Base-by-base conservation (phyloP, 2,888 invertebrate species). In the Pemphredon lugubris region DNA sequence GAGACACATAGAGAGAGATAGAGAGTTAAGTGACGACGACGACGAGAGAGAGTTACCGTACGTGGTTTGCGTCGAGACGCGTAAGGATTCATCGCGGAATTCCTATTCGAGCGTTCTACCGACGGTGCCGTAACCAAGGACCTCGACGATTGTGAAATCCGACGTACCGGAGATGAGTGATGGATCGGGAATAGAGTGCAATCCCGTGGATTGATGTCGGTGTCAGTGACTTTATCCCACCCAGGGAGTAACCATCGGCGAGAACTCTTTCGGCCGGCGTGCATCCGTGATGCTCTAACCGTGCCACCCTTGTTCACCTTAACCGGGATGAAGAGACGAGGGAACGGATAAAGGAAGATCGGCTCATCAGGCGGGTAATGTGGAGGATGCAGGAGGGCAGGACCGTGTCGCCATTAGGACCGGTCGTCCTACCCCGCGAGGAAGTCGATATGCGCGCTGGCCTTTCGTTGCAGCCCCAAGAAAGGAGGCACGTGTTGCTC, bases 381-480 rank as follows among this genome's bases (percentile, higher is more conserved):
- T 87, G 85, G 87, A 88, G 84, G 73, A 88, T 87, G 88, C 88
- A 87, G 73, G 87, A 88, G 66, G 77, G 85, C 51, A 82, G 69
- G 76, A 77, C 64, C 75, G 81, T 75, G 76, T 86, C 84, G 77
- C 86, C 83, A 53, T 75, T 82, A 75, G 88, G 83, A 70, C 85
- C 80, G 79, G 83, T 83, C 73, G 84, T 66, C 74, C 73, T 64
- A 59, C 82, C 59, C 65, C 53, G 80, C 54, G 86, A 85, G 48
- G 86, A 86, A 61, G 63, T 76, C 45, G 82, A 83, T 47, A 72
- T 73, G 65, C 77, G 73, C 16, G 69, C 72, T 18, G 71, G 74
- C 7, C 50, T 81, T 11, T 54, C 78, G 47, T n/a, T 83, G 14
- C 82, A 84, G 13, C 81, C 82, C 40, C 86, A 86, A 67, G 86